Percentiles rank a stretch among this genome's conserved stretches.
Evolutionary conservation across 1,140 invertebrate genomes (phyloP).

Genomic region (Conopomorpha cramerella): DNA sequence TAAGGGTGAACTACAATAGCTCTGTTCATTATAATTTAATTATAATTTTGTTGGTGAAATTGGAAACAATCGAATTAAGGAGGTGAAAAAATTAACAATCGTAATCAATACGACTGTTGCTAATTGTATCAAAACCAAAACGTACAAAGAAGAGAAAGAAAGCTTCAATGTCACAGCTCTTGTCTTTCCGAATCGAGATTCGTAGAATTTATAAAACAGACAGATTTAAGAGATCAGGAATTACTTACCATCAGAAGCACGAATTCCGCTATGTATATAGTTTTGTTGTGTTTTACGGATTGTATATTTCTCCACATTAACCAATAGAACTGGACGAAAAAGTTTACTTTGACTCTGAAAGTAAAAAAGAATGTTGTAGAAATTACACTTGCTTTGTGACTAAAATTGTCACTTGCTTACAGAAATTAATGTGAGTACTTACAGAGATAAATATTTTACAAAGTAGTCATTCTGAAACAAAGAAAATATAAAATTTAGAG

Average conservation of each 20-base stretch:
- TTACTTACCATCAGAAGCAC: constrained; percentile 64
- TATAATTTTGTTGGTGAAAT: too few species aligned
- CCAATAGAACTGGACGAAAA: constrained; percentile 54
- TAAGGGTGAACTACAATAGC: too few species aligned
- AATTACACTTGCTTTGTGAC: background rate
- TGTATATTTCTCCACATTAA: constrained; percentile 65
- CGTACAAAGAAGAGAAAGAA: constrained; percentile 6
- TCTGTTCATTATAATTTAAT: too few species aligned
- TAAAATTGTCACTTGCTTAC: background rate
- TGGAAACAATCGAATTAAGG: too few species aligned
- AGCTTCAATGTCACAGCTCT: background rate
- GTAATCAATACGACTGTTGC: too few species aligned
- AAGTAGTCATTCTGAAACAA: constrained; percentile 42
- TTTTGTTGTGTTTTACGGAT: constrained; percentile 63
- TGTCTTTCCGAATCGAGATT: background rate
- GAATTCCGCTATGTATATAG: constrained; percentile 62
- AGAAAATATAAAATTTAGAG: too few species aligned
- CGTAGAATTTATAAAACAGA: too few species aligned
- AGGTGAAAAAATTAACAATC: too few species aligned
- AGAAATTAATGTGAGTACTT: constrained; percentile 16
- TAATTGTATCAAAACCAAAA: too few species aligned
- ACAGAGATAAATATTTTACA: constrained; percentile 46
- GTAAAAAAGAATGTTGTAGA: background rate
- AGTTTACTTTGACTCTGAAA: constrained; percentile 60
- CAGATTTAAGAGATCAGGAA: constrained; percentile 5